Evolutionary conservation across 2,797 vertebrate species (phyloP).

Genomic region (Cuniculus paca): DNA sequence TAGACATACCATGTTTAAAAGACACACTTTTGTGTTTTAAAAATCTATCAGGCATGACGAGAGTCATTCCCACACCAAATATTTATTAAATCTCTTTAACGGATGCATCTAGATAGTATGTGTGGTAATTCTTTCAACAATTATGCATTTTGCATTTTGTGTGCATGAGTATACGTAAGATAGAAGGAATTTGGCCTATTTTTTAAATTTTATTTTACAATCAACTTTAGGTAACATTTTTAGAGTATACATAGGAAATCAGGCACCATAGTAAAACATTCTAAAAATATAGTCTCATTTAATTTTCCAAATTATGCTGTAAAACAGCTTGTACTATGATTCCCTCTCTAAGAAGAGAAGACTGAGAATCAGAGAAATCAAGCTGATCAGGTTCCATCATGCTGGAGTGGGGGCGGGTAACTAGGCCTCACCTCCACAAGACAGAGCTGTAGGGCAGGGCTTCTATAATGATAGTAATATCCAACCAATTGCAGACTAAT

Average conservation of each 20-base stretch:
- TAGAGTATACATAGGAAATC: background rate
- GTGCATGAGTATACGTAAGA: background rate
- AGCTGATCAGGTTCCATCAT: background rate
- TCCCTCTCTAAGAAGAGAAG: conserved; percentile 48
- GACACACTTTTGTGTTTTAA: conserved; percentile 32
- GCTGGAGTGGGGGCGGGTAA: background rate
- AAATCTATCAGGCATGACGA: conserved; percentile 49
- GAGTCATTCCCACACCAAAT: conserved; percentile 58
- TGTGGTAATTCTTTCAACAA: background rate
- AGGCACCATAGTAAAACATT: background rate
- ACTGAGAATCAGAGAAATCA: background rate
- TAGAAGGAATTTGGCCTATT: background rate
- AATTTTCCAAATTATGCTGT: background rate
- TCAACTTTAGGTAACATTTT: background rate
- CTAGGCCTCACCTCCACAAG: background rate
- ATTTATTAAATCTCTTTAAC: conserved; percentile 16
- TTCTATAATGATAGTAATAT: background rate
- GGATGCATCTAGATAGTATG: background rate
- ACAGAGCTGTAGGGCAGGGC: background rate
- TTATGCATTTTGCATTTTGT: background rate
- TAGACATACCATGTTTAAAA: conserved; percentile 34
- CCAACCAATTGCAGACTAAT: background rate
- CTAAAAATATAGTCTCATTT: conserved; percentile 43
- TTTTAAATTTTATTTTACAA: conserved; percentile 44
- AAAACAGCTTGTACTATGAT: conserved; percentile 35